Evolutionary conservation across 2,797 vertebrate species (phyloP), one percentile per base, ranked within the genome.

Genomic region (Pipistrellus pygmaeus): DNA sequence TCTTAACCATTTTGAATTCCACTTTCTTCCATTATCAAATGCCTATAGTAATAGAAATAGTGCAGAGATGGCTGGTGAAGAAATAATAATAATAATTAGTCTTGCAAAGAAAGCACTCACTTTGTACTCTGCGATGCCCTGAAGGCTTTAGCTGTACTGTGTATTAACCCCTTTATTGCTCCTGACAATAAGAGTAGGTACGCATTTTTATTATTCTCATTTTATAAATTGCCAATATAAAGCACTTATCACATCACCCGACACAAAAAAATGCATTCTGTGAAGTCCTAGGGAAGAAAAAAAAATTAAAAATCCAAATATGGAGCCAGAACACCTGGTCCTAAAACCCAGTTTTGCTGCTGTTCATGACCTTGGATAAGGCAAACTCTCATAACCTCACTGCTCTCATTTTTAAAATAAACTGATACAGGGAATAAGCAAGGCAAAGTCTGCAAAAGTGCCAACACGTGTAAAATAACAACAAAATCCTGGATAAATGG

Each of bases 331-430:
- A 82, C 5, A 55, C 55, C 44, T 85, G 13, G 25, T 85, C 85
- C 48, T 86, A 82, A 73, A 88, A 46, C 11, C 14, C 41, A 85
- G 23, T 83, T 83, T 91, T 91, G 4, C 55, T 82, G 4, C n/a
- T 76, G 23, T 13, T 84, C 73, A 81, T 72, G 55, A 60, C 53
- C 18, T 44, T 64, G 27, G 60, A 73, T 68, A 46, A 68, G 18
- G 51, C 5, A 30, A 91, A 25, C 10, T 1, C 48, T 71, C 32
- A 48, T 72, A 55, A 27, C 14, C 32, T 76, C n/a, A 57, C 20
- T 76, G 86, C 78, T 95, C 76, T 95, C 86, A 27, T 66, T 94
- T 94, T 89, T 76, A 75, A 92, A 82, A 90, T 48, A 27, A 20
- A 38, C 27, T 51, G 2, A 73, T 76, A 15, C 2, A 73, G 51